phyloP scores from a whole-genome alignment of 2,113 vertebrate species.

The Hyla sarda region DNA sequence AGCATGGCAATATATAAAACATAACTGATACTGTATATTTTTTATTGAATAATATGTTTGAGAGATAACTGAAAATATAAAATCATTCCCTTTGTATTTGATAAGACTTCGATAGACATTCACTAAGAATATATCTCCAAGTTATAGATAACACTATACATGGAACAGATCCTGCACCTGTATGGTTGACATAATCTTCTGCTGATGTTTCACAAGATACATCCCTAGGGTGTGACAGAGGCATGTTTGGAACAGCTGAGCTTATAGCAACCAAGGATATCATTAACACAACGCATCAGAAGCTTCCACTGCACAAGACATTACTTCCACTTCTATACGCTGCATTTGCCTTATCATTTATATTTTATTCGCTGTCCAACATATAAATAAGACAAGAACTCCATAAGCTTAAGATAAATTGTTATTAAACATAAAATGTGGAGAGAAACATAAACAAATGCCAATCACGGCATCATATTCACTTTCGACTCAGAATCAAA shows the following conservation, averaged over 20 bases:
- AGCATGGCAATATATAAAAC: no score
- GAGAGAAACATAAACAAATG: background rate
- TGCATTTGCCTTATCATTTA: background rate
- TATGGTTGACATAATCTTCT: constrained; percentile 45
- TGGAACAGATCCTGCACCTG: constrained; percentile 7
- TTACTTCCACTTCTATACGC: background rate
- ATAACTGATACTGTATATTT: no score
- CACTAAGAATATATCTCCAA: background rate
- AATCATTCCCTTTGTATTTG: background rate
- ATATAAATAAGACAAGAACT: background rate
- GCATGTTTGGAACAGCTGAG: constrained; percentile 37
- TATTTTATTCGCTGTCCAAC: background rate
- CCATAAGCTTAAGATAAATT: background rate
- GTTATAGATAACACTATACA: background rate
- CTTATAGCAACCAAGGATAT: constrained; percentile 24
- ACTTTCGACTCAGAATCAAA: background rate
- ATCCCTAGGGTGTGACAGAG: constrained; percentile 27
- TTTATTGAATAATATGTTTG: background rate
- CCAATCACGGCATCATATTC: background rate
- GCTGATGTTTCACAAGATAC: constrained; percentile 41
- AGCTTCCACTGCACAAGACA: background rate
- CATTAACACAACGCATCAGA: background rate
- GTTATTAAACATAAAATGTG: background rate
- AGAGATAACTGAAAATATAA: background rate
- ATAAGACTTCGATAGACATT: background rate